Base-by-base conservation (phyloP, 1,140 invertebrate genomes). In the Stegodyphus dumicola region DNA sequence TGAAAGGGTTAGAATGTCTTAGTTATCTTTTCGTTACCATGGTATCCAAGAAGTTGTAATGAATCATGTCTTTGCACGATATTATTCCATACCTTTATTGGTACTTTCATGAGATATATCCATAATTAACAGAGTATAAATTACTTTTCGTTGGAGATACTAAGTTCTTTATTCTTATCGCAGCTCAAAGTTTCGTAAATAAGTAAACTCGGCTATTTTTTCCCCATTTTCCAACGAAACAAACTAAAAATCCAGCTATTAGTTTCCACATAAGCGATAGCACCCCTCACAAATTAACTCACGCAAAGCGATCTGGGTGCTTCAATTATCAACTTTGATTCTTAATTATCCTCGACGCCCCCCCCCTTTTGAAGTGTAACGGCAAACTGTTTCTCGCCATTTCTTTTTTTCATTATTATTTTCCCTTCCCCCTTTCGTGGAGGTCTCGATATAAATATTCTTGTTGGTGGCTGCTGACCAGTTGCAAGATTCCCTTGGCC, bases 281-380 rank as follows among this genome's bases (percentile, higher is more conserved):
- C 64, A 53, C 75, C 49, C 11, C 11, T 15, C 5, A 7, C 49
- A 77, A 77, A 77, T 77, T 77, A 77, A 77, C 76, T 77, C 76
- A 77, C 76, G 76, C 76, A 67, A 54, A 49, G 17, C 76, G 5
- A 77, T 77, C 64, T 17, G 49, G 74, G 76, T 13, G 64, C 76
- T 77, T 77, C 76, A 77, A 77, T 77, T 77, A 77, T 77, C 76
- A 77, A 77, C 60, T 77, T 77, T 77, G 76, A 67, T 67, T 77
- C 64, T 77, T 77, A 77, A 77, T 77, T 77, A 77, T 67, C 64
- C 54, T 60, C 54, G 17, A 17, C 54, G 18, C 13, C 48, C 64
- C 76, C 76, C 18, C 74, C 48, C 6, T 33, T 33, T 33, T 33
- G 33, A 33, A 33, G 3, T 33, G 33, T 33, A 33, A 33, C 33